These are phyloP conservation scores for Colletes collaris DNA, from an alignment of 2,888 invertebrate species.

Conservation along the genomic window DNA sequence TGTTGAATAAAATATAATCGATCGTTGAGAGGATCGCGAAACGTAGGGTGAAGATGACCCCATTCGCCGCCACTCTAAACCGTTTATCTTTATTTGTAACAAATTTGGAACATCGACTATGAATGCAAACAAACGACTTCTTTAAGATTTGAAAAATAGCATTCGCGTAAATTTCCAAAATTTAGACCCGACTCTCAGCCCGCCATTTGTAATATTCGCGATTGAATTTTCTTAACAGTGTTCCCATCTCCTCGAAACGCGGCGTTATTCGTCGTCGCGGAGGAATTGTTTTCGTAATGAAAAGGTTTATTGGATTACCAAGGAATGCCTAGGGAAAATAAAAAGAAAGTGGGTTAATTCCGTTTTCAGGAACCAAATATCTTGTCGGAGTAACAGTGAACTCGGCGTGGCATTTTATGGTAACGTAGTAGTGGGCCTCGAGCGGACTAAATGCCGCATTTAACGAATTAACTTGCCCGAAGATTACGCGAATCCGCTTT, in stretches of 20 bases:
- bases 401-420: slow-evolving; percentile 14
- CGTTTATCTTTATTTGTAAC: too few relatives aligned
- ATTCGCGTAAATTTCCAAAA: too few relatives aligned
- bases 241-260: background rate
- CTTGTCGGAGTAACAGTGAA: slow-evolving; percentile 15
- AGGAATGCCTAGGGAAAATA: background rate
- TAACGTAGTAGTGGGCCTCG: slow-evolving; percentile 33
- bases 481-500: slow-evolving; percentile 34
- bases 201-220: too few relatives aligned
- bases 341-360: slow-evolving; percentile 34
- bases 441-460: slow-evolving; percentile 40
- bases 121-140: too few relatives aligned
- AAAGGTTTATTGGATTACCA: slow-evolving; percentile 1
- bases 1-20: too few relatives aligned
- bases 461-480: slow-evolving; percentile 49
- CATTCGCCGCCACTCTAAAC: too few relatives aligned
- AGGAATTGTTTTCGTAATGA: background rate
- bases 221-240: too few relatives aligned
- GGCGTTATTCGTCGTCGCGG: background rate
- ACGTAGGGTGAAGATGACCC: too few relatives aligned
- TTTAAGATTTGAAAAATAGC: too few relatives aligned
- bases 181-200: too few relatives aligned
- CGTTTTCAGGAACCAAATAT: slow-evolving; percentile 33
- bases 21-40: too few relatives aligned
- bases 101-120: too few relatives aligned